Percentiles rank a stretch among this genome's conserved stretches.
Evolutionary conservation across 2,888 invertebrate species (phyloP).

Genomic region (Leptinotarsa tumamoca): DNA sequence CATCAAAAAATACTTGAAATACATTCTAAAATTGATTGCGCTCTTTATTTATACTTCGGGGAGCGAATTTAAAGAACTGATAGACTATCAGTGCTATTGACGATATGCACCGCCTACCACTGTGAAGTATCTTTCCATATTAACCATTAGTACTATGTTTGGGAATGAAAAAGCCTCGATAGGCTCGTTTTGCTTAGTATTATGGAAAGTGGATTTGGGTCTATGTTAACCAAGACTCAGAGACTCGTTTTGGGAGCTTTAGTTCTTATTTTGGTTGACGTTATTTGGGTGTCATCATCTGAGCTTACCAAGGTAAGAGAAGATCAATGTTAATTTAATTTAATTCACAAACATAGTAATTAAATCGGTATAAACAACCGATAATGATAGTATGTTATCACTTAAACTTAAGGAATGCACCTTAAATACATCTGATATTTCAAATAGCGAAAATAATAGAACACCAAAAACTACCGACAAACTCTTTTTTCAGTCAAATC

Average conservation of each 20-base stretch:
- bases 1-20: not conserved
- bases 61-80: constrained; percentile 2
- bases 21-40: not conserved
- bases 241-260: constrained; percentile 86
- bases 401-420: too few relatives aligned
- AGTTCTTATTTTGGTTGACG: constrained; percentile 89
- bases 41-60: not conserved
- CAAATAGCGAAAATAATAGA: too few relatives aligned
- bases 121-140: constrained; percentile 14
- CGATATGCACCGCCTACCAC: constrained; percentile 33
- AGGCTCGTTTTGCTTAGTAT: constrained; percentile 29
- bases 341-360: too few relatives aligned
- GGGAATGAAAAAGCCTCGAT: constrained; percentile 30
- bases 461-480: too few relatives aligned
- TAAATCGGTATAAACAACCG: too few relatives aligned
- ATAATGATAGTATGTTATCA: too few relatives aligned
- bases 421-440: too few relatives aligned
- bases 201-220: constrained; percentile 53
- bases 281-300: constrained; percentile 96
- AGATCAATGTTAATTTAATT: not conserved
- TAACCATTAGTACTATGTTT: constrained; percentile 35
- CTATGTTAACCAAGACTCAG: constrained; percentile 75
- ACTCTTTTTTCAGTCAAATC: too few relatives aligned
- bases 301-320: constrained; percentile 89
- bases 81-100: constrained; percentile 17